A percentile compares a stretch with the other conserved stretches of the same genome.
Conservation (phyloP, 2,113 vertebrate genomes). For the Natator depressus region DNA sequence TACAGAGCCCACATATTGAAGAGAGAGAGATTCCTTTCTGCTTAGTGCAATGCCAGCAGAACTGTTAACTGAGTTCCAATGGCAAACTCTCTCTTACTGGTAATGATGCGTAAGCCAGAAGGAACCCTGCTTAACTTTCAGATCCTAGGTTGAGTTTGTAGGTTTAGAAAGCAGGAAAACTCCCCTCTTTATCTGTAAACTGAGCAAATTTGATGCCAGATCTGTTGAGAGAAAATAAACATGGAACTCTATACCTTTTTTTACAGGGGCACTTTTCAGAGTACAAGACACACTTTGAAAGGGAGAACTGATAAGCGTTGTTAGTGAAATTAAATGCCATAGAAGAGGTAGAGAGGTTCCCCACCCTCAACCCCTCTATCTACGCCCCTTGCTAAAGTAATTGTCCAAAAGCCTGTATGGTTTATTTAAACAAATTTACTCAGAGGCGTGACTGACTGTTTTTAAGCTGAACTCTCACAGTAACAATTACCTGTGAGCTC, state of each 20-base stretch:
- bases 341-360: constrained; percentile 12
- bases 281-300: neutral
- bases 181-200: neutral
- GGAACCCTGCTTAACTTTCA: neutral
- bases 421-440: constrained; percentile 70
- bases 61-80: accelerated
- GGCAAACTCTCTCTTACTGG: neutral
- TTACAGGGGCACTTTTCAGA: neutral
- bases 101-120: accelerated
- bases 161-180: neutral
- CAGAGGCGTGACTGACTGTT: constrained; percentile 66
- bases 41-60: neutral
- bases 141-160: neutral
- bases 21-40: neutral
- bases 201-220: neutral
- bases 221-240: neutral
- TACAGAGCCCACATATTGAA: too few species aligned
- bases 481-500: constrained; percentile 77
- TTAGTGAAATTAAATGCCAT: neutral
- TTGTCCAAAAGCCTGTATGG: constrained; percentile 46
- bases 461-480: constrained; percentile 63
- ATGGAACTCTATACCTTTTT: neutral
- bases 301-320: neutral
- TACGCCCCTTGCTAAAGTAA: constrained; percentile 30
- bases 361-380: constrained; percentile 1